These are phyloP conservation scores for Allophyes oxyacanthae DNA, from an alignment of 2,888 invertebrate genomes.

Conservation along the genomic window DNA sequence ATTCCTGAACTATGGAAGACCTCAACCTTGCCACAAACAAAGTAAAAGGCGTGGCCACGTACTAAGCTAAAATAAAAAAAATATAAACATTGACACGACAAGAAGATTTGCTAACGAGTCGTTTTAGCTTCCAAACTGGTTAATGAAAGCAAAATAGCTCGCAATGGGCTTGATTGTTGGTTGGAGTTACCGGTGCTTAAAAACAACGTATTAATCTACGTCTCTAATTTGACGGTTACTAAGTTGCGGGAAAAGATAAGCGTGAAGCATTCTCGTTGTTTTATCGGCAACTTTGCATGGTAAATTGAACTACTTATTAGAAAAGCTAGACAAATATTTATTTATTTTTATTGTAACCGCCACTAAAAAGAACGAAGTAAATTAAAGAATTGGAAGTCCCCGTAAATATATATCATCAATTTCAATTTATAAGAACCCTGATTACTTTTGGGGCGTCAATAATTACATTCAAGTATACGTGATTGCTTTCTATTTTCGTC, in stretches of 20 bases:
- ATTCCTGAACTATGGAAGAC: too few relatives aligned
- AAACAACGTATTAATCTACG: slow-evolving; percentile 28
- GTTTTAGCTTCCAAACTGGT: too few relatives aligned
- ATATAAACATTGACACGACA: too few relatives aligned
- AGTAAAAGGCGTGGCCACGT: too few relatives aligned
- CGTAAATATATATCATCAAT: slow-evolving; percentile 14
- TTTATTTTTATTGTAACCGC: too few relatives aligned
- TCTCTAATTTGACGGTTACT: slow-evolving; percentile 26
- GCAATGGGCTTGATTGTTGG: slow-evolving; percentile 20
- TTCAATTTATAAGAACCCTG: slow-evolving; percentile 14
- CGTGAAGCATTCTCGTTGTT: slow-evolving; percentile 11
- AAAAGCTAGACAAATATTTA: too few relatives aligned
- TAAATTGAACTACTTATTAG: slow-evolving; percentile 1
- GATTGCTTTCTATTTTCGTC: slow-evolving; percentile 31
- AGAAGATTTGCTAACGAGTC: too few relatives aligned
- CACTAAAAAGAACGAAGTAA: too few relatives aligned
- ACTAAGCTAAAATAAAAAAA: too few relatives aligned
- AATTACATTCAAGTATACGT: slow-evolving; percentile 25
- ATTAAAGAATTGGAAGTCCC: too few relatives aligned
- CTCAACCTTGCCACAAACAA: too few relatives aligned
- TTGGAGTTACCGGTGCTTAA: slow-evolving; percentile 2
- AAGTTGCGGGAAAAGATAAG: slow-evolving; percentile 37
- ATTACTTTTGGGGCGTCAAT: slow-evolving; percentile 23
- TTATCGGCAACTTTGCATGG: slow-evolving; percentile 6
- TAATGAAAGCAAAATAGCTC: slow-evolving; percentile 12